Base-by-base conservation (phyloP, 2,888 invertebrate genomes). In the Flexamia atlantica region DNA sequence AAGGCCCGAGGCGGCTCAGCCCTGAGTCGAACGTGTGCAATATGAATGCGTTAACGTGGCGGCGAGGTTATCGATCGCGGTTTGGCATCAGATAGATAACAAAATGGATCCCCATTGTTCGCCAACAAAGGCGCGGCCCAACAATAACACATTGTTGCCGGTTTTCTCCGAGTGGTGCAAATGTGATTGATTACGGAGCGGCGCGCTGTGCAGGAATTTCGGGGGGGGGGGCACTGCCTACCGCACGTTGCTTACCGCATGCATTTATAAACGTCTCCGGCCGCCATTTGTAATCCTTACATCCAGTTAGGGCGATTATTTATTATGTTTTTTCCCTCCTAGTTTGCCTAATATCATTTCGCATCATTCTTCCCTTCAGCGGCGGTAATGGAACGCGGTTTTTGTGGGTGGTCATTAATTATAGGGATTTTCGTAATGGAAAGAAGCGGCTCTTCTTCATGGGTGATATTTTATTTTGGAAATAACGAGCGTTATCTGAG, bases 71-170 rank as follows among this genome's bases (percentile, higher is more conserved):
- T 79, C 79, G 79, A 79, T 53, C 79, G 30, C 42, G 5, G 70
- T 76, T 72, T 17, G 72, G 72, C 72, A 42, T 74, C 50, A 23
- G 79, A 79, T 79, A 79, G 53, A 79, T 79, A 79, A 79, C 79
- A 79, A 79, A 79, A 79, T 79, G 79, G 79, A 79, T 76, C 30
- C 57, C 79, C 79, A 79, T 79, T 79, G 79, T 79, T 76, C 79
- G 76, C 2, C 50, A 76, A 72, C 76, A 76, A 76, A 50, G 50
- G 76, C 14, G 28, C 76, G 50, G 74, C 74, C 28, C 46, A 46
- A 76, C 74, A 76, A 76, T 79, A 79, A 53, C 79, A 79, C 79
- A 79, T 79, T 79, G 79, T 79, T 28, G 76, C 50, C 76, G n/a
- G 42, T 28, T 50, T 50, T 79, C 79, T 53, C 79, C 30, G 57